Percentiles rank a stretch among this genome's conserved stretches.
phyloP scores from a whole-genome alignment of 1,140 invertebrate species.

The Atta colombica region DNA sequence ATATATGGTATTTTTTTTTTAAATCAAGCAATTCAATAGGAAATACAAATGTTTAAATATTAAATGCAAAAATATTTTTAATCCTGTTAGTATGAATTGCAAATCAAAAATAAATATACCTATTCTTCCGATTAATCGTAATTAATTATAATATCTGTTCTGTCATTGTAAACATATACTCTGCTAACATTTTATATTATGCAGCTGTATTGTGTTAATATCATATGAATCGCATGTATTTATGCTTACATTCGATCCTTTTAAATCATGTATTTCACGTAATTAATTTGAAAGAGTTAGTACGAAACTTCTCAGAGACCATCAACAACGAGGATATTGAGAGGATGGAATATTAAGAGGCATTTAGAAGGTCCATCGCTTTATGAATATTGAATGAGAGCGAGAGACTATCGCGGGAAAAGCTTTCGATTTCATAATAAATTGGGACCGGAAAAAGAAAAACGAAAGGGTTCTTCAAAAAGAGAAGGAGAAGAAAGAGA shows the following conservation, averaged over 20 bases:
- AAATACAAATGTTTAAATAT: background rate
- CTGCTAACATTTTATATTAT: background rate
- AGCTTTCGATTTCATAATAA: constrained; percentile 73
- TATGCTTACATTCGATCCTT: constrained; percentile 1
- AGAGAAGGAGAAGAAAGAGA: background rate
- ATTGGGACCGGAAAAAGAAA: constrained; percentile 69
- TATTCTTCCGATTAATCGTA: background rate
- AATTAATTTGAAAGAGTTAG: constrained; percentile 64
- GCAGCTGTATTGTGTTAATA: background rate
- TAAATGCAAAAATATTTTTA: background rate
- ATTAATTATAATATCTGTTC: background rate
- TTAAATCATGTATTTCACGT: constrained; percentile 63
- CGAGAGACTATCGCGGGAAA: constrained; percentile 65
- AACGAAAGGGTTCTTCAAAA: background rate
- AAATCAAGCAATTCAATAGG: background rate
- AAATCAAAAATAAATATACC: background rate
- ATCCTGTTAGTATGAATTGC: background rate
- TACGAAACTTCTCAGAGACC: background rate
- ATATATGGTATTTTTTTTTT: no score
- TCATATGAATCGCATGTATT: background rate
- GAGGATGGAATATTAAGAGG: constrained; percentile 69
- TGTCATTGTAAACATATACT: background rate
- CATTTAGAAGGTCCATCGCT: constrained; percentile 29
- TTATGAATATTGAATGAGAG: constrained; percentile 75
- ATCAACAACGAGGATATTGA: constrained; percentile 45